Base-by-base conservation (phyloP, 53 echinoderm and acorn worm genomes). In the Crossaster papposus region DNA sequence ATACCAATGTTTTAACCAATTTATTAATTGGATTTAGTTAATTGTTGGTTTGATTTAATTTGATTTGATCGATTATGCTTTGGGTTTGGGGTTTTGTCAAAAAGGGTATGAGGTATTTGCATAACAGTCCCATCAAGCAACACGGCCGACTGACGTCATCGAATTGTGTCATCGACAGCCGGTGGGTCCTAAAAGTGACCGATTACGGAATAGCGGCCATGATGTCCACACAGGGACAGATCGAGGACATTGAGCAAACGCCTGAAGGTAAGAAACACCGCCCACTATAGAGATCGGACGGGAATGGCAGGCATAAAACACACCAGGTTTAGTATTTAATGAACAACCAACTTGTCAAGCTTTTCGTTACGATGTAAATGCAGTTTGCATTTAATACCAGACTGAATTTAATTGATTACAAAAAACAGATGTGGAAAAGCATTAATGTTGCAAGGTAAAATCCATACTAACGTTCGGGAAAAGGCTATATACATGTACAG, bases 81-180 rank as follows among this genome's bases (percentile, higher is more conserved):
- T n/a, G n/a, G n/a, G n/a, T n/a, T n/a, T n/a, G n/a, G n/a, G n/a
- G n/a, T n/a, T n/a, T n/a, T n/a, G n/a, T n/a, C n/a, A n/a, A n/a
- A n/a, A 62, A 91, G 91, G 91, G 91, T 8, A 91, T 91, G 91
- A 34, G 91, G 30, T 91, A 91, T 85, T 53, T 91, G 44, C 91
- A 91, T 15, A 77, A 85, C 78, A 91, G 91, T 64, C 91, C 85
- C 20, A 35, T 85, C 74, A 91, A 78, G 64, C 91, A 91, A 77
- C 91, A 91, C 51, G 91, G 91, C 52, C 84, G 84, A 30, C 91
- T 94, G 54, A 94, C 92, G 77, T 94, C 94, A 80, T 87, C 90
- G 34, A 94, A 94, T 65, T 92, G 92, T 30, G 87, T 94, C 54
- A 83, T 94, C 34, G 94, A 94, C 90, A 92, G 94, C 17, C 76